phyloP scores from a whole-genome alignment of 37 sponge, comb jelly and placozoan genomes.

The Lycopodina hypogea region DNA sequence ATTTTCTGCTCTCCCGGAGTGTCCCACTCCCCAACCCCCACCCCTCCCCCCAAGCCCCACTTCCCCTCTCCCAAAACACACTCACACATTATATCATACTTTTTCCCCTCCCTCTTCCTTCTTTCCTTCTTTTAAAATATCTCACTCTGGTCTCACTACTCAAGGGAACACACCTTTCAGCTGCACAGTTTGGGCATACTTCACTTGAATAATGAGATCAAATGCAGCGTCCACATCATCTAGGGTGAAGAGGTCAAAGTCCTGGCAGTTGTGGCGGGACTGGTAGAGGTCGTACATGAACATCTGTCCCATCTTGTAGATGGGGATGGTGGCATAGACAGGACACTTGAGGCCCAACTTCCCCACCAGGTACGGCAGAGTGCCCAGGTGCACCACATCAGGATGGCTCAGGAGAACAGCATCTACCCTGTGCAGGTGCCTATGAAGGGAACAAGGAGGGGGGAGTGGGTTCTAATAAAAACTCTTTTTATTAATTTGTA shows the following conservation, averaged over 20 bases:
- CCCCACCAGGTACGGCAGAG: conserved; percentile 92
- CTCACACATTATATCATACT: too few relatives aligned
- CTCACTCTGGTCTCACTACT: background rate
- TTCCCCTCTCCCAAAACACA: too few relatives aligned
- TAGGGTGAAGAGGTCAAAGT: conserved; percentile 93
- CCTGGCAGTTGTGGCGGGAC: conserved; percentile 88
- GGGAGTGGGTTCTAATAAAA: background rate
- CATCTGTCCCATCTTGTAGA: conserved; percentile 99
- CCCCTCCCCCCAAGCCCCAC: background rate
- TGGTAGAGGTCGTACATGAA: conserved; percentile 98
- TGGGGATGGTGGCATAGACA: conserved; percentile 94
- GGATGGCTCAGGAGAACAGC: conserved; percentile 90
- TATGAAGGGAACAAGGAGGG: conserved; percentile 5
- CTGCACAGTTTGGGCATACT: conserved; percentile 90
- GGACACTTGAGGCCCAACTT: conserved; percentile 92
- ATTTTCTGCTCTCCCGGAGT: background rate
- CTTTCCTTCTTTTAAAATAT: too few relatives aligned
- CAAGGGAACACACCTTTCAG: conserved; percentile 65
- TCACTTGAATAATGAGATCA: conserved; percentile 85
- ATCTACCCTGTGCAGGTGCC: conserved; percentile 87
- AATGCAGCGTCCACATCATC: conserved; percentile 95
- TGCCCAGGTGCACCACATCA: conserved; percentile 88
- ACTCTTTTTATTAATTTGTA: background rate
- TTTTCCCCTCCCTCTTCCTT: too few relatives aligned
- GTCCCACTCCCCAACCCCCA: background rate